Evolutionary conservation across 2,113 vertebrate species (phyloP).

Genomic region (Gallinago media): DNA sequence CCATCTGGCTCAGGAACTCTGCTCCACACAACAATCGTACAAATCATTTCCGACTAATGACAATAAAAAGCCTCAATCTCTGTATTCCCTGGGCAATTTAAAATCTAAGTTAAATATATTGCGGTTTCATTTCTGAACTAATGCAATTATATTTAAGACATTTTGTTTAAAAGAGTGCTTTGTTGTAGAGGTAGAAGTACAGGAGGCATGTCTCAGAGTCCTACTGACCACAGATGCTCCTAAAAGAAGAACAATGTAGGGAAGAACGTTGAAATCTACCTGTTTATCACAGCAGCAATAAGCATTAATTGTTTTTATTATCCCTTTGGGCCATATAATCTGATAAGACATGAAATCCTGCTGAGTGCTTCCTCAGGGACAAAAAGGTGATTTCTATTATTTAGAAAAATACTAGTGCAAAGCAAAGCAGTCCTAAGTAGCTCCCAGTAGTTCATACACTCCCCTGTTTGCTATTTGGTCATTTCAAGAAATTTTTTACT

Average conservation of each 20-base stretch:
- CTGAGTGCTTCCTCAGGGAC: background rate
- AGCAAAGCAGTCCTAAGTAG: background rate
- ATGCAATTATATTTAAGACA: background rate
- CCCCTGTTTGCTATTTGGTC: accelerated
- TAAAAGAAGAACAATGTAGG: background rate
- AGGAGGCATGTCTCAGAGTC: background rate
- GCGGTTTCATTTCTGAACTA: background rate
- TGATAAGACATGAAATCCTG: background rate
- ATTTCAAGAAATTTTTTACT: background rate
- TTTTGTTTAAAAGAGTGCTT: background rate
- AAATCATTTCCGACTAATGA: background rate
- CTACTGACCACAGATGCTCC: background rate
- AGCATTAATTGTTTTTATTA: background rate
- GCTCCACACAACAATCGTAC: background rate
- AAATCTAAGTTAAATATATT: background rate
- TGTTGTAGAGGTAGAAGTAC: background rate
- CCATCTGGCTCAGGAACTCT: background rate
- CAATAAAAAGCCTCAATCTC: background rate
- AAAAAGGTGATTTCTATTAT: background rate
- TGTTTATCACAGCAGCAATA: background rate
- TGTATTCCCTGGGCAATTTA: background rate
- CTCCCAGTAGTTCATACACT: background rate
- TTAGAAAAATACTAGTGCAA: background rate
- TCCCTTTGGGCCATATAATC: background rate
- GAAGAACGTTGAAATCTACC: background rate